phyloP scores from a whole-genome alignment of 2,797 vertebrate species.

The Acanthurus tractus region DNA sequence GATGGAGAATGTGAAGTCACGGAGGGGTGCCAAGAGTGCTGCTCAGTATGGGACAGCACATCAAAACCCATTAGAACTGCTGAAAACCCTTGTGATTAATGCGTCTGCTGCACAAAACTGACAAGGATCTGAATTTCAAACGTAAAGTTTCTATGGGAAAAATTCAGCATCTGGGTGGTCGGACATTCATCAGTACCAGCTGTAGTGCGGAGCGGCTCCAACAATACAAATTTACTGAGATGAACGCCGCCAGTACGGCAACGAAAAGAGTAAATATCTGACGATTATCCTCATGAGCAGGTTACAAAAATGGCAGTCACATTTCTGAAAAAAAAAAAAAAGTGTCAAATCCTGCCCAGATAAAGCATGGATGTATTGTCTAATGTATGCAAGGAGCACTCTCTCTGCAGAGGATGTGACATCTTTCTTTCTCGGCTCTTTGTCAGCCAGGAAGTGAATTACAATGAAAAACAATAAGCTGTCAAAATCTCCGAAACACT shows the following conservation, averaged over 20 bases:
- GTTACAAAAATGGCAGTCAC: neutral
- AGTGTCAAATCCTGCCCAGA: neutral
- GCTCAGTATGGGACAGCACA: slow-evolving; percentile 63
- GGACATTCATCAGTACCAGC: slow-evolving; percentile 52
- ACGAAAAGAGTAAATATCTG: slow-evolving; percentile 22
- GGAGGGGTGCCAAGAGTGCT: slow-evolving; percentile 63
- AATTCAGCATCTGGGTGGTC: slow-evolving; percentile 53
- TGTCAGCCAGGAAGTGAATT: slow-evolving; percentile 17
- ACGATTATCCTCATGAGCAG: slow-evolving; percentile 12
- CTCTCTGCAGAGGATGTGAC: slow-evolving; percentile 9
- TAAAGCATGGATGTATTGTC: slow-evolving; percentile 14
- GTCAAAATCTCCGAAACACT: slow-evolving; percentile 18
- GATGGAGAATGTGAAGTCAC: slow-evolving; percentile 54
- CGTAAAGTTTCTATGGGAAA: slow-evolving; percentile 40
- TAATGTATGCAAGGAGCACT: slow-evolving; percentile 7
- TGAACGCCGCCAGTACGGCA: neutral
- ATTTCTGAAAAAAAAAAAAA: neutral
- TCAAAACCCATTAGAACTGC: slow-evolving; percentile 64
- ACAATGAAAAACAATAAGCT: slow-evolving; percentile 24
- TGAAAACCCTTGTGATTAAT: slow-evolving; percentile 59
- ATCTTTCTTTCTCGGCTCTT: slow-evolving; percentile 17
- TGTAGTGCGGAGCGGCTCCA: slow-evolving; percentile 35
- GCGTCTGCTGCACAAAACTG: slow-evolving; percentile 38
- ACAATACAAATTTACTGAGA: slow-evolving; percentile 9
- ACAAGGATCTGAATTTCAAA: slow-evolving; percentile 50